phyloP scores from a whole-genome alignment of 2,888 invertebrate genomes.

The Epinotia bilunana region DNA sequence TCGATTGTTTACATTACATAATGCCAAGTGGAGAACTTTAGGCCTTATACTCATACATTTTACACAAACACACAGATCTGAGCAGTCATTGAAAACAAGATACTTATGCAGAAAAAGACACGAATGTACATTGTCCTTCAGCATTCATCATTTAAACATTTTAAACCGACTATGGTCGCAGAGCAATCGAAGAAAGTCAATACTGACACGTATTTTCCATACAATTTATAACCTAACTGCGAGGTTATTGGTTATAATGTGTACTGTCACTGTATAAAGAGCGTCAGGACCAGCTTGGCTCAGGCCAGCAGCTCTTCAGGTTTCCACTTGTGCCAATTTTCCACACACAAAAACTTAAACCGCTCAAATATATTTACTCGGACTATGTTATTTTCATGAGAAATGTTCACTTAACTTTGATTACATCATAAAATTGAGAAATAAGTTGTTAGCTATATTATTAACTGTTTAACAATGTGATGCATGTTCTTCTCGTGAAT shows the following conservation, averaged over 20 bases:
- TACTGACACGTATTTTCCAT: neutral
- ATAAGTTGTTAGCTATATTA: neutral
- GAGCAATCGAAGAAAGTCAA: too few species aligned
- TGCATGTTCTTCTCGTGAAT: neutral
- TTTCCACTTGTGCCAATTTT: neutral
- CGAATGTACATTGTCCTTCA: neutral
- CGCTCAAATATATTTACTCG: neutral
- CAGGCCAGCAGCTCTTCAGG: neutral
- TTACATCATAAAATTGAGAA: neutral
- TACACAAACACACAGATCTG: slow-evolving; percentile 2
- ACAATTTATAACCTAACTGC: neutral
- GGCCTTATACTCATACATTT: slow-evolving; percentile 31
- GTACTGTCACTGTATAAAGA: neutral
- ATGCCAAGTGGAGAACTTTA: slow-evolving; percentile 37
- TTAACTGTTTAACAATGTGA: neutral
- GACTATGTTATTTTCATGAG: neutral
- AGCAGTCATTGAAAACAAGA: neutral
- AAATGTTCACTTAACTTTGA: neutral
- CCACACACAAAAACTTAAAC: neutral
- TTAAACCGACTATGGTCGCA: too few species aligned
- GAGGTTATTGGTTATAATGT: neutral
- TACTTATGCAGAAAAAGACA: neutral
- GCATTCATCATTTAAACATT: too few species aligned
- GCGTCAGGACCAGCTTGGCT: neutral
- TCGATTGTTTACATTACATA: neutral